A percentile compares a stretch with the other conserved stretches of the same genome.
Evolutionary conservation across 1,140 invertebrate species (phyloP).

Genomic region (Helicoverpa zea): DNA sequence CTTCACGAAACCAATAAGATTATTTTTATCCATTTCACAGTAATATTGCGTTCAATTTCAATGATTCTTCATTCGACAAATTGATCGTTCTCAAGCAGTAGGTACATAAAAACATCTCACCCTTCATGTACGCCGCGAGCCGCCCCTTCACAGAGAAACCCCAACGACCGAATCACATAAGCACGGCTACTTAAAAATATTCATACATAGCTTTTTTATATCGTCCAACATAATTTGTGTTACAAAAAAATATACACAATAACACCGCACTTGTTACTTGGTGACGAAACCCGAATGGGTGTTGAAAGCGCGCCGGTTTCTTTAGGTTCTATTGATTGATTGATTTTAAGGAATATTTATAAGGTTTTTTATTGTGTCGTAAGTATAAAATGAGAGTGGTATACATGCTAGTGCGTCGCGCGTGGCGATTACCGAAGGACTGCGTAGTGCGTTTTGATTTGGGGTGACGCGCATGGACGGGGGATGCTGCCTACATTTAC

Average conservation of each 20-base stretch:
- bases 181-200: conserved; percentile 59
- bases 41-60: no score
- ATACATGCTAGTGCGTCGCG: conserved; percentile 66
- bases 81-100: conserved; percentile 32
- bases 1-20: neutral
- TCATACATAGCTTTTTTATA: conserved; percentile 58
- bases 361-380: conserved; percentile 53
- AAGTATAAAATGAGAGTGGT: conserved; percentile 49
- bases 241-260: conserved; percentile 54
- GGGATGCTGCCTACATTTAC: conserved; percentile 69
- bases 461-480: conserved; percentile 73
- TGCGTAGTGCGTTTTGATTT: conserved; percentile 74
- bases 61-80: conserved; percentile 11
- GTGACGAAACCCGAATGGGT: neutral
- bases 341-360: conserved; percentile 55
- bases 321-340: conserved; percentile 48
- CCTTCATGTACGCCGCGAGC: conserved; percentile 75
- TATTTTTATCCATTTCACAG: neutral
- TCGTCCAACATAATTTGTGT: conserved; percentile 50
- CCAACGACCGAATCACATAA: conserved; percentile 60
- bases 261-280: conserved; percentile 58
- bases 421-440: conserved; percentile 74
- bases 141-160: conserved; percentile 62
- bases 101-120: conserved; percentile 66
- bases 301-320: neutral